These are phyloP conservation scores for Hymenopus coronatus DNA, from an alignment of 2,888 invertebrate species.

Conservation along the genomic window DNA sequence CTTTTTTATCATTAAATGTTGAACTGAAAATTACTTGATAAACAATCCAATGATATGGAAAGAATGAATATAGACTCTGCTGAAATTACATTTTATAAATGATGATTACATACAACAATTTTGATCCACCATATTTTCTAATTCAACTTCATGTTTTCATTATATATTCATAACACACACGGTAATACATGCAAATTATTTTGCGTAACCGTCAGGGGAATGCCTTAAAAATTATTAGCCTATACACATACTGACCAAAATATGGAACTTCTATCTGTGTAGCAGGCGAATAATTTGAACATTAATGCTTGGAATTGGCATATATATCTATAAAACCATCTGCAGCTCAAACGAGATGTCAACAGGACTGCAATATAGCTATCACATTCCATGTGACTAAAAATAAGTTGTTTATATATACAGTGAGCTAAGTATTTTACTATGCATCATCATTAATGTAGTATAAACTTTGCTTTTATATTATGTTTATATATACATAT, in stretches of 20 bases:
- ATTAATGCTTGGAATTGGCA: neutral
- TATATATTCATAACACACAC: neutral
- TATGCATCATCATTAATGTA: neutral
- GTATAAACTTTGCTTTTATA: neutral
- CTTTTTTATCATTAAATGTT: neutral
- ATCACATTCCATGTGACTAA: neutral
- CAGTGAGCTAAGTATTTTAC: neutral
- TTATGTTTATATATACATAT: neutral
- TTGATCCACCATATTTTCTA: neutral
- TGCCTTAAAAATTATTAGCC: neutral
- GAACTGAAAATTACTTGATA: neutral
- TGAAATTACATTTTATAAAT: neutral
- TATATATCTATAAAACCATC: neutral
- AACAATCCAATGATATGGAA: conserved; percentile 1
- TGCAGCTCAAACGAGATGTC: neutral
- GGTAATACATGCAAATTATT: neutral
- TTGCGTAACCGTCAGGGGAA: neutral
- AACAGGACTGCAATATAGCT: neutral
- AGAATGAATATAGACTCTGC: neutral
- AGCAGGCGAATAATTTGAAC: neutral
- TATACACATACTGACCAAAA: neutral
- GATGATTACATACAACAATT: neutral
- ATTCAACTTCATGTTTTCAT: conserved; percentile 19
- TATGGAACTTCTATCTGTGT: neutral
- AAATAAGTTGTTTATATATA: neutral